Evolutionary conservation across 2,113 vertebrate species (phyloP), one percentile per base, ranked within the genome.

Genomic region (Alligator mississippiensis): DNA sequence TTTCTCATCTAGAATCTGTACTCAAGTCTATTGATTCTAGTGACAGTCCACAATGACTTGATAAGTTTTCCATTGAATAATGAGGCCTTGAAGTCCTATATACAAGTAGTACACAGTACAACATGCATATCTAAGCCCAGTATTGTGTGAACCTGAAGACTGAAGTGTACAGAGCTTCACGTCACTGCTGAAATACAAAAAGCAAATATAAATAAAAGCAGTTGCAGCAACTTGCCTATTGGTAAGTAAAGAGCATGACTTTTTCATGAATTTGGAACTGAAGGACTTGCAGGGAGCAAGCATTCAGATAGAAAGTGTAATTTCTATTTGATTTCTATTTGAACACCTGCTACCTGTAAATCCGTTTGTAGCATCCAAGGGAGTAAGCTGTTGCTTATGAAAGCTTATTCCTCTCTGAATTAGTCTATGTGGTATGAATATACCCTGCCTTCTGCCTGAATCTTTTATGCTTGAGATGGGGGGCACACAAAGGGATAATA

Each of bases 191-290:
- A 88, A 94, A 88, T 80, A 78, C 21, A 66, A 94, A 92, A 87
- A 93, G 62, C 78, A 78, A 82, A 75, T 66, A 24, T 68, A 74
- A 24, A 74, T 34, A 89, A 80, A 85, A 93, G 87, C 83, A 90
- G 87, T 78, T 89, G 75, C 78, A 68, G 83, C 81, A 88, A 87
- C 81, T 97, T 93, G 76, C 70, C 89, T 85, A 77, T 78, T 72
- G 38, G 75, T 47, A 30, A 30, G 76, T 22, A 54, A 89, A 72
- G 19, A 9, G 85, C 81, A 72, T 82, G 90, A 89, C 19, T 77
- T 92, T 94, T 94, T 86, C 87, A 88, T 62, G 30, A 77, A 93
- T 82, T 75, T 85, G 79, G 92, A 95, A 77, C 77, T 92, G n/a
- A n/a, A n/a, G n/a, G n/a, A n/a, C n/a, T n/a, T n/a, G n/a, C n/a